Evolutionary conservation across 2,888 invertebrate species (phyloP).

Genomic region (Troides helena): DNA sequence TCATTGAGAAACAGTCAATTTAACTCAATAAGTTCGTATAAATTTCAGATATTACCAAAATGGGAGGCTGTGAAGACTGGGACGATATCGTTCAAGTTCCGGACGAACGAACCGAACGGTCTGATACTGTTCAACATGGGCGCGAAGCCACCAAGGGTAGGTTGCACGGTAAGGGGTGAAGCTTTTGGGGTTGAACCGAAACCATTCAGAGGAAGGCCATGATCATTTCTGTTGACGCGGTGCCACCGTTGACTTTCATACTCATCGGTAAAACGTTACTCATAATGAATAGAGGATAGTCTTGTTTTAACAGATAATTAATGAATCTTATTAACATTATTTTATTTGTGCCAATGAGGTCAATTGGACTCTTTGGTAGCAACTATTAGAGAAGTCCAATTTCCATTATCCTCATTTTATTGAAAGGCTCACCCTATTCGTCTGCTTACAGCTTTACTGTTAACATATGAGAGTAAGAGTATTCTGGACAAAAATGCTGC

Average conservation of each 20-base stretch:
- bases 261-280: constrained; percentile 23
- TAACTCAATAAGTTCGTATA: neutral
- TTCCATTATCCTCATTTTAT: too few species aligned
- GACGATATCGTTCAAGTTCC: constrained; percentile 95
- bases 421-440: too few species aligned
- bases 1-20: too few species aligned
- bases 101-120: constrained; percentile 97
- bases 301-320: constrained; percentile 15
- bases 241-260: constrained; percentile 7
- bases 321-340: constrained; percentile 23
- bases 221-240: constrained; percentile 40
- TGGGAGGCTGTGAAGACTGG: constrained; percentile 96
- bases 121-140: constrained; percentile 95
- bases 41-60: constrained; percentile 87
- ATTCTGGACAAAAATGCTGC: too few species aligned
- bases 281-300: constrained; percentile 31
- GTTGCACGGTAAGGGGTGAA: constrained; percentile 82
- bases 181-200: constrained; percentile 72
- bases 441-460: too few species aligned
- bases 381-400: too few species aligned
- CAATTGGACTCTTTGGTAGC: too few species aligned
- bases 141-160: constrained; percentile 86
- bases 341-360: neutral
- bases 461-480: too few species aligned
- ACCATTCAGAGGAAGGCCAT: constrained; percentile 48